Percentiles rank a stretch among this genome's conserved stretches.
Evolutionary conservation across 2,113 vertebrate species (phyloP).

Genomic region (Psephotus haematonotus): DNA sequence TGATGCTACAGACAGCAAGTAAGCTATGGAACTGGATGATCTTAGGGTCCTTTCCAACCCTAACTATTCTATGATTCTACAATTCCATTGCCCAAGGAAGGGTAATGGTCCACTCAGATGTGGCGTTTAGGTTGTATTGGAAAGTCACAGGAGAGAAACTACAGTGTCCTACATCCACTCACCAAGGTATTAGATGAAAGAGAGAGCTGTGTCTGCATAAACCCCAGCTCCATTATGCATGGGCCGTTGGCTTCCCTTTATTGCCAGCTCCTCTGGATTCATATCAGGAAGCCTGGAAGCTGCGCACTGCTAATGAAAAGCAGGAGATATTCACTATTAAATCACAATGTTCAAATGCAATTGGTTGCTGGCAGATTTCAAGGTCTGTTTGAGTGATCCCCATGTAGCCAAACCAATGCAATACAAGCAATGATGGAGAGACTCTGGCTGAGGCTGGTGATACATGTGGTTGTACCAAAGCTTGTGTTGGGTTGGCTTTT

Average conservation of each 20-base stretch:
- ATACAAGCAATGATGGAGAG: neutral
- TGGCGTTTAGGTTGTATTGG: neutral
- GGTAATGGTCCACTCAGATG: neutral
- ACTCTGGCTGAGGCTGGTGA: neutral
- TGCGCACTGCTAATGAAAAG: constrained; percentile 48
- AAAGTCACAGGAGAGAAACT: neutral
- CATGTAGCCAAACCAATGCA: neutral
- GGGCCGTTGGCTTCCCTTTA: constrained; percentile 24
- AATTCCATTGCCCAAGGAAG: too few relatives aligned
- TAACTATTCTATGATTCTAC: too few relatives aligned
- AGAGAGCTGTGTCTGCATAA: neutral
- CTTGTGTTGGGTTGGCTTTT: neutral
- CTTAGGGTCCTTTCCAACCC: too few relatives aligned
- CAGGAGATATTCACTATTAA: constrained; percentile 44
- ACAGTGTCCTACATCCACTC: neutral
- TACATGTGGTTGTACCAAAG: neutral
- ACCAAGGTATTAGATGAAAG: neutral
- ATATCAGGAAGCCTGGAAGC: constrained; percentile 26
- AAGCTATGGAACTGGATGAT: neutral
- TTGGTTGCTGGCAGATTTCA: constrained; percentile 42
- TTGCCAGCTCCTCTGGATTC: constrained; percentile 46
- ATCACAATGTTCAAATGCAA: constrained; percentile 24
- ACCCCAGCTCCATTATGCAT: constrained; percentile 4
- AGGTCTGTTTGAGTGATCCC: constrained; percentile 14
- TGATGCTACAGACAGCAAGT: neutral